Percentiles rank a stretch among this genome's conserved stretches.
phyloP scores from a whole-genome alignment of 2,797 vertebrate genomes.

The Rhadinocentrus ornatus region DNA sequence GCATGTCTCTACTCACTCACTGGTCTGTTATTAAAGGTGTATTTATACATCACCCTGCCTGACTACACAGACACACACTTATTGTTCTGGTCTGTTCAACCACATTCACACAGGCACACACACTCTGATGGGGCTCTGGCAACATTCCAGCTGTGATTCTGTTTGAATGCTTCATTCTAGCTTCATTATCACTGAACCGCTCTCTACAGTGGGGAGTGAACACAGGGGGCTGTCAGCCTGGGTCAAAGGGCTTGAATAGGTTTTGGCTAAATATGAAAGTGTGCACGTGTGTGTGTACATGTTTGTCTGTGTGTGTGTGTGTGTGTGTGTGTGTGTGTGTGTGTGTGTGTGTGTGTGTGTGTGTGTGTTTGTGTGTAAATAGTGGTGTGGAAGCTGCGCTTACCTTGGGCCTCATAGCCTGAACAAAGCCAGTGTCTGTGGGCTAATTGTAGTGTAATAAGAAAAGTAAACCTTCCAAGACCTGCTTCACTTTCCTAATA shows the following conservation, averaged over 20 bases:
- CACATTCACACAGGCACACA: constrained; percentile 27
- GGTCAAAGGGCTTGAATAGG: constrained; percentile 58
- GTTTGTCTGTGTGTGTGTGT: constrained; percentile 13
- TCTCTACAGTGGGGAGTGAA: constrained; percentile 51
- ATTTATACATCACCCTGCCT: constrained; percentile 61
- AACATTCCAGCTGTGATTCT: constrained; percentile 59
- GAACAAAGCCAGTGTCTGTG: constrained; percentile 61
- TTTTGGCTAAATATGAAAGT: constrained; percentile 26
- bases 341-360: neutral
- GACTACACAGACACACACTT: constrained; percentile 52
- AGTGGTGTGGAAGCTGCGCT: constrained; percentile 38
- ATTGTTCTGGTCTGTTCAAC: constrained; percentile 49
- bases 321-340: constrained; percentile 5
- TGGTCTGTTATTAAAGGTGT: constrained; percentile 62
- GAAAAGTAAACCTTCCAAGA: constrained; percentile 68
- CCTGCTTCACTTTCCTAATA: constrained; percentile 66
- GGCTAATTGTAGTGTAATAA: constrained; percentile 70
- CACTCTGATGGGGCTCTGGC: constrained; percentile 44
- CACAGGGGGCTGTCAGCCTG: constrained; percentile 50
- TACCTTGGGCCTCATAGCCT: constrained; percentile 15
- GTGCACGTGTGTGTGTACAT: constrained; percentile 6
- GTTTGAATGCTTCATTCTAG: constrained; percentile 50
- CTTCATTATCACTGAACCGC: constrained; percentile 64
- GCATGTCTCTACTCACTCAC: constrained; percentile 40
- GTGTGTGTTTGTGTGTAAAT: neutral